Base-by-base conservation (phyloP, 64 coral and sea anemone species). In the Porites lutea region DNA sequence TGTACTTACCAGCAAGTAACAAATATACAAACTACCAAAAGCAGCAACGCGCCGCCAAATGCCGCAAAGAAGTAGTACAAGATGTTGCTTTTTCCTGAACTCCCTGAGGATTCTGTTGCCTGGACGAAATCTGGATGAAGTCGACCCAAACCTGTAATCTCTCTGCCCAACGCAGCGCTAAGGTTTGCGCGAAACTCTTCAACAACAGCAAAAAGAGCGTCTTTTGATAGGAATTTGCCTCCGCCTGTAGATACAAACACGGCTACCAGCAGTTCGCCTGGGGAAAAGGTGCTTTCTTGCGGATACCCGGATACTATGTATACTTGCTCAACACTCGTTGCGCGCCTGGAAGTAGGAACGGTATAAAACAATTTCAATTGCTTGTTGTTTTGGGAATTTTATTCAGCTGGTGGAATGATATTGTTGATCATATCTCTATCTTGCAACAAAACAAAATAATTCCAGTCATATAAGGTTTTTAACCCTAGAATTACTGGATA, bases 11-110 rank as follows among this genome's bases (percentile, higher is more conserved):
- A 69, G 62, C 81, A 84, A 10, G 63, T 48, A 2, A 84, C 63
- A 50, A 16, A 48, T 13, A 84, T 22, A 20, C 81, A 84, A 15
- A 67, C 3, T 23, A 16, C 81, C 18, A 52, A n/a, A 52, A 84
- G 1, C 3, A 84, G 46, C 44, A 84, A 5, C 8, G 15, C 81
- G 19, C 81, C 62, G 14, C 0, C 46, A n/a, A 84, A 68, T 14
- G 45, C 81, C 6, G 14, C 81, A 68, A 84, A 69, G 63, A 68
- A 84, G 4, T 66, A 5, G 48, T 84, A 84, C 16, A 84, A 22
- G 19, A 84, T 4, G 10, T 10, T 67, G 3, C 15, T 69, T 48
- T 84, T 84, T 18, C 59, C 37, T 0, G 81, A 84, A 8, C 62
- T 68, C 7, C 8, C 48, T 22, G 0, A 8, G 19, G 63, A 69